phyloP scores from a whole-genome alignment of 2,888 invertebrate species.

The Leptinotarsa haldemani region DNA sequence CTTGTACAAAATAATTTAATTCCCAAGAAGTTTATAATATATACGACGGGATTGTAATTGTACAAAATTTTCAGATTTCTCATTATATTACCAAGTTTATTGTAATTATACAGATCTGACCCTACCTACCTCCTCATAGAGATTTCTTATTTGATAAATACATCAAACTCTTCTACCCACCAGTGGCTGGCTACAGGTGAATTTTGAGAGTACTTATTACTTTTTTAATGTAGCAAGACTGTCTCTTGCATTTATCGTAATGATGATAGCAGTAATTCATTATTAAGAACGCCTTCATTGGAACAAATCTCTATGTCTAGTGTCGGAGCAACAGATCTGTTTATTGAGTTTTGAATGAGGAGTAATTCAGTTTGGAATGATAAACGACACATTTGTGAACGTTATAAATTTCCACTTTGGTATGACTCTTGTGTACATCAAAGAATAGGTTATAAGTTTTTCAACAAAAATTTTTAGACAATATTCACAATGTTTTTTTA shows the following conservation, averaged over 20 bases:
- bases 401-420: neutral
- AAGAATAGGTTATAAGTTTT: neutral
- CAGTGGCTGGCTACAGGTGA: too few relatives aligned
- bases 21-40: conserved; percentile 1
- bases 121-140: neutral
- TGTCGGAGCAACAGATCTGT: neutral
- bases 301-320: too few relatives aligned
- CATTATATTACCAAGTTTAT: neutral
- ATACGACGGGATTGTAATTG: neutral
- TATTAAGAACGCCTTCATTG: too few relatives aligned
- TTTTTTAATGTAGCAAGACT: too few relatives aligned
- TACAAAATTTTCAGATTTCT: neutral
- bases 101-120: neutral
- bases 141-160: too few relatives aligned
- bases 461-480: neutral
- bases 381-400: neutral
- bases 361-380: neutral
- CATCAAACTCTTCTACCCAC: too few relatives aligned
- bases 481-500: neutral
- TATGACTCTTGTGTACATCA: neutral
- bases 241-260: too few relatives aligned
- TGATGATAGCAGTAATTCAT: too few relatives aligned
- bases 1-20: conserved; percentile 9
- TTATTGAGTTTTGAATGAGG: neutral
- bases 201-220: too few relatives aligned